A percentile compares a stretch with the other conserved stretches of the same genome.
Evolutionary conservation across 2,888 invertebrate genomes (phyloP).

Genomic region (Ceramica pisi): DNA sequence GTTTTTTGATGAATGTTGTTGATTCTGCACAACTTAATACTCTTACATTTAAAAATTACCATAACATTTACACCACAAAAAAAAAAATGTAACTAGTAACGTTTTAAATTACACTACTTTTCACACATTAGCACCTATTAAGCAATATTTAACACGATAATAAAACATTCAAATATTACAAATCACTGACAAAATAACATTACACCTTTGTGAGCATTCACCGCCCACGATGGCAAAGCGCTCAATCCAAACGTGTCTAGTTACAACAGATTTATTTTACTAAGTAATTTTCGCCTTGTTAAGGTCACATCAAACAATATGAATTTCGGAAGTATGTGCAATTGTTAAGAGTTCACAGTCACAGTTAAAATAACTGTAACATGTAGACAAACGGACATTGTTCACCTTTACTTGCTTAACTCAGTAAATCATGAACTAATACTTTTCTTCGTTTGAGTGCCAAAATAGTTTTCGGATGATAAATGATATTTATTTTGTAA

Average conservation of each 20-base stretch:
- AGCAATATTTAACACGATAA: neutral
- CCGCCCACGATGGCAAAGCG: neutral
- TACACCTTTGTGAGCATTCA: conserved; percentile 1
- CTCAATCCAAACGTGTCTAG: conserved; percentile 12
- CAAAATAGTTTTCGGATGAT: conserved; percentile 10
- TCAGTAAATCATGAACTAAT: neutral
- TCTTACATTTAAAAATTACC: too few species aligned
- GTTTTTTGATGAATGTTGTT: neutral
- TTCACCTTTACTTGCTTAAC: neutral
- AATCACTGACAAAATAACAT: neutral
- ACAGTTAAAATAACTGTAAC: conserved; percentile 45
- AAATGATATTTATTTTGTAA: too few species aligned
- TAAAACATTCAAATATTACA: conserved; percentile 6
- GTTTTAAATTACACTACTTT: neutral
- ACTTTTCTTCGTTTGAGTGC: conserved; percentile 8
- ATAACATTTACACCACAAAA: too few species aligned
- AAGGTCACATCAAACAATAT: conserved; percentile 59
- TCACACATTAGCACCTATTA: conserved; percentile 5
- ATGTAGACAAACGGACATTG: conserved; percentile 9
- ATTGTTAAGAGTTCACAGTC: conserved; percentile 46
- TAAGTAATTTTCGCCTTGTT: conserved; percentile 56
- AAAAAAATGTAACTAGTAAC: neutral
- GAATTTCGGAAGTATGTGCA: conserved; percentile 46
- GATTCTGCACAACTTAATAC: neutral
- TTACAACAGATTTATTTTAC: conserved; percentile 43